phyloP scores from a whole-genome alignment of 2,888 invertebrate species.

The Parasteatoda lunata region DNA sequence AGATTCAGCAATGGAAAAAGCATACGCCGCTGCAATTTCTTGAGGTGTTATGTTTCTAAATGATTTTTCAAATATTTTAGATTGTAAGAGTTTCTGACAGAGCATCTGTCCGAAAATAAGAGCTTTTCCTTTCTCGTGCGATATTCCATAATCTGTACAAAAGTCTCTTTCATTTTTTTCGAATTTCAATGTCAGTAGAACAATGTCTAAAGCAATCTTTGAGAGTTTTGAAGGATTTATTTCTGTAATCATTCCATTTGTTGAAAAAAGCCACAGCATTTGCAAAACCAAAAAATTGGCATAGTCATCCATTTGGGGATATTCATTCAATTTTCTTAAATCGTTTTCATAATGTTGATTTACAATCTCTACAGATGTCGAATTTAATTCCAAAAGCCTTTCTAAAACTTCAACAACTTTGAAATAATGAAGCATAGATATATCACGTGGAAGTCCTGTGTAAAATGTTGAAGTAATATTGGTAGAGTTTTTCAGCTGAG shows the following conservation, averaged over 20 bases:
- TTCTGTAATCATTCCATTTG: slow-evolving; percentile 36
- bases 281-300: slow-evolving; percentile 36
- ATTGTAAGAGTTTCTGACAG: slow-evolving; percentile 31
- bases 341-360: slow-evolving; percentile 24
- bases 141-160: slow-evolving; percentile 36
- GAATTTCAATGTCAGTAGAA: slow-evolving; percentile 3
- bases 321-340: slow-evolving; percentile 22
- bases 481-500: slow-evolving; percentile 9
- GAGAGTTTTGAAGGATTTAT: slow-evolving; percentile 21
- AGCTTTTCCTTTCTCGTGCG: slow-evolving; percentile 39
- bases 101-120: slow-evolving; percentile 43
- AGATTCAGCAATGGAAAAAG: slow-evolving; percentile 52
- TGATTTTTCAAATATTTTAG: slow-evolving; percentile 27
- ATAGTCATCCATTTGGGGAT: slow-evolving; percentile 45
- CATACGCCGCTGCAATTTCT: slow-evolving; percentile 53
- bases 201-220: slow-evolving; percentile 15
- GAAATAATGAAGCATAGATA: slow-evolving; percentile 23
- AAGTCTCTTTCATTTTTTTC: not conserved
- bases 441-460: slow-evolving; percentile 25
- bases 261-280: slow-evolving; percentile 34
- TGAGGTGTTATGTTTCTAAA: slow-evolving; percentile 28
- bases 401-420: slow-evolving; percentile 34
- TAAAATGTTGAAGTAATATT: slow-evolving; percentile 37
- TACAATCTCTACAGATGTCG: slow-evolving; percentile 4
- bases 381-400: slow-evolving; percentile 16